A percentile compares a stretch with the other conserved stretches of the same genome.
Conservation (phyloP, 2,888 invertebrate species). For the Diarsia brunnea region DNA sequence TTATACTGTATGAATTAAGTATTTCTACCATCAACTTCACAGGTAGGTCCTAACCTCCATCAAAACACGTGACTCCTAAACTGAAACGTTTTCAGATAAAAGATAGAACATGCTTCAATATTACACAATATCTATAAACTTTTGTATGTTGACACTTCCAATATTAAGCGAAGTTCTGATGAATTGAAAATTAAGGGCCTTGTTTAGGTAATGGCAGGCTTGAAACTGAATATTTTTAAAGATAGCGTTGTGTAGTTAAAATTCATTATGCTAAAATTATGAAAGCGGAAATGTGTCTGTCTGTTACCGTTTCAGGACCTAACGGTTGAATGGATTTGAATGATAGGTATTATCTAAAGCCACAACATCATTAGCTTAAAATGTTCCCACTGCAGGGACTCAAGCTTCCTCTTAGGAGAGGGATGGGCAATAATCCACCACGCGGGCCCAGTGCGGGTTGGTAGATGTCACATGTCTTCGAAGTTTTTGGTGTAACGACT, state of each 20-base stretch:
- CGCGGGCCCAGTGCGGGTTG: too few species aligned
- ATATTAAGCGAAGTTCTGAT: conserved; percentile 40
- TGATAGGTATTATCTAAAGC: background rate
- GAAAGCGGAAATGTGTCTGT: background rate
- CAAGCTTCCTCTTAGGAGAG: too few species aligned
- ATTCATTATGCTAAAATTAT: background rate
- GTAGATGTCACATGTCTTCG: too few species aligned
- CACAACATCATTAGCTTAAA: too few species aligned
- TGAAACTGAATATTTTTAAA: conserved; percentile 16
- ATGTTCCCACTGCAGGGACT: too few species aligned
- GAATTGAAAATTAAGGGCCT: conserved; percentile 38
- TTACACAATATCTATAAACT: conserved; percentile 40
- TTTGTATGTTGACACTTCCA: conserved; percentile 37
- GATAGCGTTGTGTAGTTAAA: background rate
- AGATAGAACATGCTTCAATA: conserved; percentile 52
- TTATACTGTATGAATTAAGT: background rate
- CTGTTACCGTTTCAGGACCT: background rate
- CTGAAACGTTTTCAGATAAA: conserved; percentile 47
- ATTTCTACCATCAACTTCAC: background rate
- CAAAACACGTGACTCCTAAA: conserved; percentile 3
- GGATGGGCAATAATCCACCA: too few species aligned
- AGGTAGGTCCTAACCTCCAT: conserved; percentile 14
- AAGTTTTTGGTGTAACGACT: too few species aligned
- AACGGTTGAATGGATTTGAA: background rate
- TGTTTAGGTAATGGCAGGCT: conserved; percentile 20